Base-by-base conservation (phyloP, 2,113 vertebrate species). In the Syrmaticus mikado region DNA sequence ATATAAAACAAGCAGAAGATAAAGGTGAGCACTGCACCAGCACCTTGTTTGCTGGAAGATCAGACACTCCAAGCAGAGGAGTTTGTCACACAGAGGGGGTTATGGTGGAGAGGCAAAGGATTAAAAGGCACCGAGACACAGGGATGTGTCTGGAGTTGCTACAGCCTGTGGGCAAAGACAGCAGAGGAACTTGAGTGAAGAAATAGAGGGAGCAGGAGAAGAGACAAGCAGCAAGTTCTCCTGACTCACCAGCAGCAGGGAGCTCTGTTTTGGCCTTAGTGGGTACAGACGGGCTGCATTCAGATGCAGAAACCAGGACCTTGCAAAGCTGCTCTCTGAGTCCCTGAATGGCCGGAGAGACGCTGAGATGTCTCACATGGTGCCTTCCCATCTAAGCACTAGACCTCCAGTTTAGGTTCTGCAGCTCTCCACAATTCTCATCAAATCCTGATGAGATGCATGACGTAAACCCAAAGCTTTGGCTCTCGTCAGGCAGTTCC, bases 51-150 rank as follows among this genome's bases (percentile, higher is more conserved):
- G 77, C 71, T 57, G 5, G 34, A 18, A 40, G 61, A 81, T 74
- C 65, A 81, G 58, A 30, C 18, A 20, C 25, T 66, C 19, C 83
- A 40, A 3, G n/a, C 77, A 24, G 65, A 55, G 61, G 76, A 50
- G 81, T 71, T 75, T 40, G 80, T 68, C 80, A n/a, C 41, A 4
- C 76, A 16, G 10, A 19, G 20, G 1, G 38, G 48, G 53, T 25
- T 5, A 36, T 8, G 5, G 38, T 2, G 2, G 38, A 45, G 28
- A 43, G 16, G 38, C 1, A 5, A 43, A 78, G 57, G 30, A 77
- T 60, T 58, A 19, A 73, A 90, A 70, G 1, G 2, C 80, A 10
- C 11, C 0, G 0, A 36, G 52, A 18, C 0, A 2, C 58, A 6
- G 62, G 57, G 52, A 60, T 17, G 50, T 6, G 27, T 18, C 89